Conservation (phyloP, 1,140 invertebrate genomes). For the Calliopsis andreniformis region DNA sequence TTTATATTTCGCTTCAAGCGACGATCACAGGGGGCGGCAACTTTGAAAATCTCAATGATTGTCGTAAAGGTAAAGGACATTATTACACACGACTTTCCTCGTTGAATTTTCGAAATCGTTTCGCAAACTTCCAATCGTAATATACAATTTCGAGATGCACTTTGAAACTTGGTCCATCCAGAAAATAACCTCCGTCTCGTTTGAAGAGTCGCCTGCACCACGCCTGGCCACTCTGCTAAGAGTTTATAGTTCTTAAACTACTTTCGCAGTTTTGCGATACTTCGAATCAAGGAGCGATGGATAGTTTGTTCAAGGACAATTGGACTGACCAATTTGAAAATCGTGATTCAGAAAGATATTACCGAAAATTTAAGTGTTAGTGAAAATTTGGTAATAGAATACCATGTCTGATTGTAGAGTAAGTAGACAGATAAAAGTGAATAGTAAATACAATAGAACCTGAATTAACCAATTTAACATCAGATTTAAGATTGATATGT, state of each 20-base stretch:
- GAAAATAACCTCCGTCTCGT: slow-evolving; percentile 30
- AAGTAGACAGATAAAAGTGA: too few species aligned
- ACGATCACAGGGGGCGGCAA: not conserved
- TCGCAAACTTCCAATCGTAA: slow-evolving; percentile 27
- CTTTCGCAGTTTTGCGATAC: slow-evolving; percentile 20
- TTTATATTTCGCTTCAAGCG: not conserved
- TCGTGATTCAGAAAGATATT: too few species aligned
- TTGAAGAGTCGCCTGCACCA: not conserved
- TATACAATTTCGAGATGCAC: slow-evolving; percentile 42
- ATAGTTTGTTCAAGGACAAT: not conserved
- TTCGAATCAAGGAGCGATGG: not conserved
- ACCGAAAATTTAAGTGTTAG: too few species aligned
- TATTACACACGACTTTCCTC: slow-evolving; percentile 36
- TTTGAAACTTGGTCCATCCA: slow-evolving; percentile 56
- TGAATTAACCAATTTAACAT: too few species aligned
- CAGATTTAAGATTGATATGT: too few species aligned
- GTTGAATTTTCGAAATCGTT: slow-evolving; percentile 50
- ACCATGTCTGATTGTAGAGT: too few species aligned
- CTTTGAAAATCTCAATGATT: slow-evolving; percentile 19
- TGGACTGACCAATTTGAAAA: not conserved
- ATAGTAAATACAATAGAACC: too few species aligned
- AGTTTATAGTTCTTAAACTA: slow-evolving; percentile 42
- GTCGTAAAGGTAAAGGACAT: slow-evolving; percentile 24
- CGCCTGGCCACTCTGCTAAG: slow-evolving; percentile 14
- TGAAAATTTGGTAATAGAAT: too few species aligned